A percentile compares a stretch with the other conserved stretches of the same genome.
phyloP scores from a whole-genome alignment of 2,888 invertebrate genomes.

The Brachyopa scutellaris region DNA sequence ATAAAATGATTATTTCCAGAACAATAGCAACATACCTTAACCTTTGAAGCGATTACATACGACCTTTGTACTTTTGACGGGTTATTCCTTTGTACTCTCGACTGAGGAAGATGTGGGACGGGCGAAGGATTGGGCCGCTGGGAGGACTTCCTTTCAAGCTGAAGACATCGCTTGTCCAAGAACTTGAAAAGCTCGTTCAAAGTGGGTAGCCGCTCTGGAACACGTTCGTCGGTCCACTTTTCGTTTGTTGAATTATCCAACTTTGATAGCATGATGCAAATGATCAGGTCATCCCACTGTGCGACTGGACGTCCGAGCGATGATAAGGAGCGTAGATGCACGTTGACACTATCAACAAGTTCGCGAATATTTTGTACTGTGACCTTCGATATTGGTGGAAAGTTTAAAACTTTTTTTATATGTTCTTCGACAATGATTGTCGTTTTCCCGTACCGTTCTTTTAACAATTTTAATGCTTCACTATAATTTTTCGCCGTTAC shows the following conservation, averaged over 20 bases:
- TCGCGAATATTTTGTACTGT: background rate
- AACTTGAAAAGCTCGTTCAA: conserved; percentile 8
- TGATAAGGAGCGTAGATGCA: conserved; percentile 6
- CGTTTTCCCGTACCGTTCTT: conserved; percentile 14
- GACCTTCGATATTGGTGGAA: background rate
- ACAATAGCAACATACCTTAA: conserved; percentile 18
- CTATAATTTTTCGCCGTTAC: too few relatives aligned
- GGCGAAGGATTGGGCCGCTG: background rate
- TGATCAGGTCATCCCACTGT: conserved; percentile 3
- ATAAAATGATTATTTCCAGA: conserved; percentile 11
- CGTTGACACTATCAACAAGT: background rate
- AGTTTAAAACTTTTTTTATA: conserved; percentile 3
- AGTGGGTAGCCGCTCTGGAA: background rate
- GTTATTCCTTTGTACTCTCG: background rate
- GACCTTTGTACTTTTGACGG: background rate
- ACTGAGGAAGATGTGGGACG: background rate
- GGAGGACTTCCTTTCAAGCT: too few relatives aligned
- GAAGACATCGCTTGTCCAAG: background rate
- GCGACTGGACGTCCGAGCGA: conserved; percentile 16
- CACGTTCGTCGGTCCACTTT: background rate
- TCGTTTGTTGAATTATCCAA: background rate
- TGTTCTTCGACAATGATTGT: conserved; percentile 15
- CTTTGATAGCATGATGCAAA: conserved; percentile 4
- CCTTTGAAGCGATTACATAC: background rate
- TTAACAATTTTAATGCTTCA: too few relatives aligned